Evolutionary conservation across 2,113 vertebrate genomes (phyloP).

Genomic region (Anarrhichthys ocellatus): DNA sequence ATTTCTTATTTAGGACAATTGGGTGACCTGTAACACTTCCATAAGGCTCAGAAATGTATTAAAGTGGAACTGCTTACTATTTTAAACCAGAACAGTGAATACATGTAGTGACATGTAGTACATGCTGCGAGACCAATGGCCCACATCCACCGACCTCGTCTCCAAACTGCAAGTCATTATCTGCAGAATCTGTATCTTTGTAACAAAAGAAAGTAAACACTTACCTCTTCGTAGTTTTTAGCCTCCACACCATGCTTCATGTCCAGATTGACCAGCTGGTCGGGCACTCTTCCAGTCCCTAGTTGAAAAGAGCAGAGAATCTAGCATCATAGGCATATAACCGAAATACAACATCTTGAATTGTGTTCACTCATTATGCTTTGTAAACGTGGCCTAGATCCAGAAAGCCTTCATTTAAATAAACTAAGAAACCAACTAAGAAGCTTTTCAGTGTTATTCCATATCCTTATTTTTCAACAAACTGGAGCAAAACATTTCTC

Average conservation of each 20-base stretch:
- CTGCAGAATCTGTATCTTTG: not conserved
- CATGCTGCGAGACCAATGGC: not conserved
- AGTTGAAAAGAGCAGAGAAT: slow-evolving; percentile 72
- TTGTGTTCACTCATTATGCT: not conserved
- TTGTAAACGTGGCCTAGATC: not conserved
- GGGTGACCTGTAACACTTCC: not conserved
- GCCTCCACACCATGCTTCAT: slow-evolving; percentile 99
- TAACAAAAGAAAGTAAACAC: slow-evolving; percentile 31
- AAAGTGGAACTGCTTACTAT: not conserved
- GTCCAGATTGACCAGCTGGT: slow-evolving; percentile 96
- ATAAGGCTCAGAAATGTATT: not conserved
- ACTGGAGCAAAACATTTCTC: too few species aligned
- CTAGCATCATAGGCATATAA: not conserved
- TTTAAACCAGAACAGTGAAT: not conserved
- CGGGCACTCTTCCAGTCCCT: slow-evolving; percentile 95
- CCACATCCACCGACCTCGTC: slow-evolving; percentile 1
- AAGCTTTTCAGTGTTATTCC: not conserved
- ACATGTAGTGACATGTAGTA: not conserved
- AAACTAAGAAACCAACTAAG: not conserved
- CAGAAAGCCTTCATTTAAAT: not conserved
- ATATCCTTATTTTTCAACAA: too few species aligned
- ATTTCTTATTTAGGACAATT: not conserved
- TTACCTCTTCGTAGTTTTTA: slow-evolving; percentile 99
- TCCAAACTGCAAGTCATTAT: not conserved
- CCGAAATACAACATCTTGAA: not conserved